Evolutionary conservation across 2,888 invertebrate genomes (phyloP), one percentile per base, ranked within the genome.

Genomic region (Drosophila austrosaltans): DNA sequence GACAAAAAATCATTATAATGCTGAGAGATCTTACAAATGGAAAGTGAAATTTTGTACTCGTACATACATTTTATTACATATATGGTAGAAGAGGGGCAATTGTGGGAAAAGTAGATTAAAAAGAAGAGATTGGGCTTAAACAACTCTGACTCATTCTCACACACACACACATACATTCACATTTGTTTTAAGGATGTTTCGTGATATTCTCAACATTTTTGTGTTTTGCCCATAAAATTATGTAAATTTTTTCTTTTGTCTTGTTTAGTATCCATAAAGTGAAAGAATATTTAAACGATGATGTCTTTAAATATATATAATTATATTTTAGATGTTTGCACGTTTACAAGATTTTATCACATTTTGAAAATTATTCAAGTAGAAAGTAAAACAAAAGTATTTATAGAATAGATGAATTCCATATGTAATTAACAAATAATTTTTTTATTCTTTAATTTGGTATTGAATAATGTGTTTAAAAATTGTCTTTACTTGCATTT

Each of bases 191-290:
- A 48, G 48, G 25, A 25, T 10, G 12, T 48, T 48, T 48, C 48
- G 48, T 48, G 48, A 48, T 36, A 39, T 36, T 59, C 28, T 28
- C 28, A 16, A 30, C 59, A 59, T 59, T 59, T 59, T 16, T 16
- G 16, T 59, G 28, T 30, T 5, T 7, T 12, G 12, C 12, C 16
- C 59, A 59, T 42, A 59, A 63, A 53, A 28, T 63, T 30, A 54
- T 54, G 53, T 39, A 22, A 54, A 63, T 63, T 36, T 36, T 36
- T 36, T 8, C 8, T 36, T 36, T 36, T 22, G 36, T 28, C 12
- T 53, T 53, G 53, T 63, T 63, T 63, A 63, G 39, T 53, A 53
- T 39, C 39, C 53, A 36, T 63, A 40, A 63, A 63, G 28, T 39
- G 30, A 10, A 16, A 48, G 48, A 48, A 48, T 48, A 48, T 48